phyloP scores from a whole-genome alignment of 2,888 invertebrate genomes.

The Drosophila diplacantha region DNA sequence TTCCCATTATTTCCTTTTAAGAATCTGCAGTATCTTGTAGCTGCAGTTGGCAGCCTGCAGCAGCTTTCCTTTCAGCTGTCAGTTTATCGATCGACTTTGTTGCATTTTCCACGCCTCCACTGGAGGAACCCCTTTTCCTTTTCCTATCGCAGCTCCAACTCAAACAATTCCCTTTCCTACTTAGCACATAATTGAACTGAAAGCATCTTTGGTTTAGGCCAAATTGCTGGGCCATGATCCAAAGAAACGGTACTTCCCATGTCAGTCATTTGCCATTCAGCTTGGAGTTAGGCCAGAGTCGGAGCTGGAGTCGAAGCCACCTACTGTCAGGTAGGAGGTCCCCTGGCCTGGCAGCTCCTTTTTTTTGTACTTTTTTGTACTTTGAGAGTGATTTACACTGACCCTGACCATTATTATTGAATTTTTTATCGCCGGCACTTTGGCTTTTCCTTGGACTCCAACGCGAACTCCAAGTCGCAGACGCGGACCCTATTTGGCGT shows the following conservation, averaged over 20 bases:
- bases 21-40: slow-evolving; percentile 1
- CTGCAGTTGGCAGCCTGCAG: neutral
- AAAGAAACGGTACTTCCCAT: slow-evolving; percentile 57
- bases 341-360: slow-evolving; percentile 10
- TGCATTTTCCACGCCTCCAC: slow-evolving; percentile 9
- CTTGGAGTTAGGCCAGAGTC: neutral
- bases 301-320: slow-evolving; percentile 20
- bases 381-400: slow-evolving; percentile 55
- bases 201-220: slow-evolving; percentile 47
- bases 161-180: slow-evolving; percentile 48
- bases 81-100: slow-evolving; percentile 25
- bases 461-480: neutral
- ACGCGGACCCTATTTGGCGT: slow-evolving; percentile 32
- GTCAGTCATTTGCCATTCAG: slow-evolving; percentile 66
- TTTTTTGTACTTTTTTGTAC: neutral
- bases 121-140: slow-evolving; percentile 14
- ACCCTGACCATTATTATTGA: slow-evolving; percentile 61
- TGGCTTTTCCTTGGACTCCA: neutral
- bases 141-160: slow-evolving; percentile 1
- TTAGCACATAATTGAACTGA: slow-evolving; percentile 66
- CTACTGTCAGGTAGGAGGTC: slow-evolving; percentile 36
- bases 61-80: slow-evolving; percentile 22
- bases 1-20: slow-evolving; percentile 4
- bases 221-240: slow-evolving; percentile 34
- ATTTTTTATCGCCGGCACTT: slow-evolving; percentile 32